Evolutionary conservation across 2,888 invertebrate species (phyloP).

Genomic region (Drosophila phalerata): DNA sequence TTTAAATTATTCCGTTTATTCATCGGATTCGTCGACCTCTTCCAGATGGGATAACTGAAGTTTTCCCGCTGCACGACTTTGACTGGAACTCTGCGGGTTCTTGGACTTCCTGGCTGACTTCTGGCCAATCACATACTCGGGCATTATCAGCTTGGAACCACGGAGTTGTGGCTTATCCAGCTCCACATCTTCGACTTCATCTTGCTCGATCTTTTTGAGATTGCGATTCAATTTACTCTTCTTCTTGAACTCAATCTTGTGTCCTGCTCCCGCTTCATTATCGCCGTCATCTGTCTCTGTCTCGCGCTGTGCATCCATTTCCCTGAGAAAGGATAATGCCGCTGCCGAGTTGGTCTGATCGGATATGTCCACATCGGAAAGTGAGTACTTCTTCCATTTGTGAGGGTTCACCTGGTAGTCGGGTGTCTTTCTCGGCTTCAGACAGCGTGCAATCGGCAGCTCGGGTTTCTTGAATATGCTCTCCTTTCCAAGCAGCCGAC

Average conservation of each 20-base stretch:
- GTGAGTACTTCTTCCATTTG: constrained; percentile 92
- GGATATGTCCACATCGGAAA: constrained; percentile 94
- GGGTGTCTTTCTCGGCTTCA: constrained; percentile 86
- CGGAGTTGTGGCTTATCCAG: constrained; percentile 87
- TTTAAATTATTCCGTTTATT: constrained; percentile 17
- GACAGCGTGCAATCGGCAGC: constrained; percentile 88
- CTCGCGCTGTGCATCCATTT: constrained; percentile 88
- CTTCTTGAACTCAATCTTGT: constrained; percentile 84
- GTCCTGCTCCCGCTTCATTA: not conserved
- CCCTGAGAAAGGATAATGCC: constrained; percentile 91
- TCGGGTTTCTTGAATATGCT: constrained; percentile 93
- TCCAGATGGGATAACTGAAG: constrained; percentile 88
- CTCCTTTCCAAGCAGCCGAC: constrained; percentile 86
- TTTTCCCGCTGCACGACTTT: constrained; percentile 74
- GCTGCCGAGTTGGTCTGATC: constrained; percentile 92
- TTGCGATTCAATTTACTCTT: constrained; percentile 79
- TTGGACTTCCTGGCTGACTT: constrained; percentile 82
- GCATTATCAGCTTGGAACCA: constrained; percentile 91
- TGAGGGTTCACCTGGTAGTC: constrained; percentile 89
- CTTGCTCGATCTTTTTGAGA: constrained; percentile 70
- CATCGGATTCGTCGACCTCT: constrained; percentile 65
- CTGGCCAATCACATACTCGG: constrained; percentile 92
- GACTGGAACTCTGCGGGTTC: constrained; percentile 79
- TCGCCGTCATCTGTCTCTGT: constrained; percentile 51
- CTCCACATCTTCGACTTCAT: constrained; percentile 78